Conservation (phyloP, 1,140 invertebrate genomes). For the Venturia canescens region DNA sequence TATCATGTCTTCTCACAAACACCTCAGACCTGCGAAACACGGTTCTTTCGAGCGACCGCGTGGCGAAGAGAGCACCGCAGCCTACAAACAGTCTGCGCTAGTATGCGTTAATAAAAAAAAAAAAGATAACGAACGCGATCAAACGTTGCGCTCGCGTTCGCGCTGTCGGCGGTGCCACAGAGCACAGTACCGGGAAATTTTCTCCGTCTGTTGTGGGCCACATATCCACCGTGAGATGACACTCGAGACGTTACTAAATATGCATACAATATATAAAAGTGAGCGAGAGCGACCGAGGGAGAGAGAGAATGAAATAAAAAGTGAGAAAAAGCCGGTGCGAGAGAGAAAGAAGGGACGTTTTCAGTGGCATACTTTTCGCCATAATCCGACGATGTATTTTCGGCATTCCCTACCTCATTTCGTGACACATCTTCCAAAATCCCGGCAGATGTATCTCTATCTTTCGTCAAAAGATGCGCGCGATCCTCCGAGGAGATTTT, state of each 20-base stretch:
- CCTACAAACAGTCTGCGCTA: background rate
- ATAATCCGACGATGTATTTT: constrained; percentile 29
- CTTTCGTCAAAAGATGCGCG: background rate
- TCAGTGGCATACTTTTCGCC: constrained; percentile 19
- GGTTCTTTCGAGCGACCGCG: constrained; percentile 2
- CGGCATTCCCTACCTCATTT: constrained; percentile 35
- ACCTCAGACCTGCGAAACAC: constrained; percentile 2
- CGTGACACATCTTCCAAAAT: constrained; percentile 13
- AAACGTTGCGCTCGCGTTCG: constrained; percentile 27
- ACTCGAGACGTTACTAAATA: constrained; percentile 33
- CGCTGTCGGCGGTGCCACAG: constrained; percentile 12
- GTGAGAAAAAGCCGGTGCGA: background rate
- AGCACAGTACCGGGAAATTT: constrained; percentile 39
- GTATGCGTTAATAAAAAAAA: constrained; percentile 37
- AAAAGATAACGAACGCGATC: constrained; percentile 44
- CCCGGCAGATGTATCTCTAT: constrained; percentile 11
- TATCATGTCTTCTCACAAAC: background rate
- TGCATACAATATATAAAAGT: constrained; percentile 19
- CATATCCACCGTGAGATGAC: constrained; percentile 22
- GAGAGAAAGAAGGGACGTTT: background rate
- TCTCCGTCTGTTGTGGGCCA: constrained; percentile 23
- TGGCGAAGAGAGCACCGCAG: background rate
- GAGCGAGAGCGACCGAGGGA: background rate
- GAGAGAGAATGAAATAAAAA: background rate
- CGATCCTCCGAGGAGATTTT: constrained; percentile 32